Evolutionary conservation across 53 echinoderm and acorn worm species (phyloP), one percentile per base, ranked within the genome.

Genomic region (Glandiceps talaboti): DNA sequence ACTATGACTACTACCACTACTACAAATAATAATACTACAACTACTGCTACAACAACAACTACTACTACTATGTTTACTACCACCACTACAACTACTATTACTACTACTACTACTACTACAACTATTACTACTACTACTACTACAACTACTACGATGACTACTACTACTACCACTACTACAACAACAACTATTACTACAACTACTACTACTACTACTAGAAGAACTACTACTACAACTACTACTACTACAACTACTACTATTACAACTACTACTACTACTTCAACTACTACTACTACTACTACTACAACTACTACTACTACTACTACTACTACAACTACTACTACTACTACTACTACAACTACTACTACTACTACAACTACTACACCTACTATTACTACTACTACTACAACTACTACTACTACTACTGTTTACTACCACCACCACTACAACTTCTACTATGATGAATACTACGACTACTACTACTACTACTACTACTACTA

Each of bases 401-500:
- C n/a, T n/a, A n/a, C n/a, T n/a, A n/a, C n/a, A n/a, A n/a, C 77
- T 76, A 26, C 77, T 76, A 76, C 77, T 76, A 27, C 77, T 76
- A 76, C 77, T 76, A 76, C 77, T 76, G 28, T 76, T 28, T 76
- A 76, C 77, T 76, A 76, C 77, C 28, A 76, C 77, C 28, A 76
- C 77, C 28, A 76, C 77, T 76, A 76, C 77, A 26, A 76, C 77
- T 76, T 25, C 77, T 76, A 76, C 77, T 76, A 76, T 28, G 20
- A 76, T 28, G 20, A 76, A 25, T 76, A 76, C 77, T 76, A 76
- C 77, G 20, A 26, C 77, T 76, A 76, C 77, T 76, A 76, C 77
- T 76, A 76, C 77, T 76, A 76, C 77, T 76, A 76, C 77, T 76
- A 76, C 77, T 76, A 26, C 77, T 76, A 76, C 77, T 76, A 76